These are phyloP conservation scores for Drosophila quinaria DNA, from an alignment of 2,888 invertebrate species.

Conservation along the genomic window DNA sequence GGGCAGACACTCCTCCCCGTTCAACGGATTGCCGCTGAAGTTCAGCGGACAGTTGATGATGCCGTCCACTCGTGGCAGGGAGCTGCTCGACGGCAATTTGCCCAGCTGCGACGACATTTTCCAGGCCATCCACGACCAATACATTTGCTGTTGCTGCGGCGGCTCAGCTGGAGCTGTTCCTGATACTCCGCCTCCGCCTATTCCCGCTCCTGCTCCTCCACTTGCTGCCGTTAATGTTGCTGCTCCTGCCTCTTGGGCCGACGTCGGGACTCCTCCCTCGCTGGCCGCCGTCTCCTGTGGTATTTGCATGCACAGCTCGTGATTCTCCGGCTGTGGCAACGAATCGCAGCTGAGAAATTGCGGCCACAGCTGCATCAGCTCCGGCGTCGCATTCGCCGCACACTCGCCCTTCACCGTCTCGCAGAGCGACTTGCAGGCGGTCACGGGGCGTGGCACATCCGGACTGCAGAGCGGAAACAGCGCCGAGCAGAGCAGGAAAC, in stretches of 20 bases:
- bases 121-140: constrained; percentile 84
- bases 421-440: constrained; percentile 94
- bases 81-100: constrained; percentile 45
- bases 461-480: constrained; percentile 96
- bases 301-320: constrained; percentile 92
- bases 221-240: constrained; percentile 34
- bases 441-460: constrained; percentile 93
- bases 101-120: constrained; percentile 75
- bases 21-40: constrained; percentile 86
- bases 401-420: constrained; percentile 91
- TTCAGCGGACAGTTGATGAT: constrained; percentile 87
- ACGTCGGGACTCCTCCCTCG: constrained; percentile 11
- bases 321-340: constrained; percentile 91
- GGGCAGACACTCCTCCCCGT: constrained; percentile 87
- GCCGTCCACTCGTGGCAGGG: constrained; percentile 5
- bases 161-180: constrained; percentile 40
- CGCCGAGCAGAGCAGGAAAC: constrained; percentile 95
- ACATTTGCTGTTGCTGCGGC: constrained; percentile 66
- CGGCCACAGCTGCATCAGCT: constrained; percentile 90
- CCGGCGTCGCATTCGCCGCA: constrained; percentile 86
- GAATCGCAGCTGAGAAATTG: constrained; percentile 91
- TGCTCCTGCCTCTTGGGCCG: constrained; percentile 19
- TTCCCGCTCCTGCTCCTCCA: constrained; percentile 38
- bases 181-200: constrained; percentile 37
- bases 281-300: constrained; percentile 69